Percentiles rank a stretch among this genome's conserved stretches.
phyloP scores from a whole-genome alignment of 2,797 vertebrate species.

The Simalia tracyae region DNA sequence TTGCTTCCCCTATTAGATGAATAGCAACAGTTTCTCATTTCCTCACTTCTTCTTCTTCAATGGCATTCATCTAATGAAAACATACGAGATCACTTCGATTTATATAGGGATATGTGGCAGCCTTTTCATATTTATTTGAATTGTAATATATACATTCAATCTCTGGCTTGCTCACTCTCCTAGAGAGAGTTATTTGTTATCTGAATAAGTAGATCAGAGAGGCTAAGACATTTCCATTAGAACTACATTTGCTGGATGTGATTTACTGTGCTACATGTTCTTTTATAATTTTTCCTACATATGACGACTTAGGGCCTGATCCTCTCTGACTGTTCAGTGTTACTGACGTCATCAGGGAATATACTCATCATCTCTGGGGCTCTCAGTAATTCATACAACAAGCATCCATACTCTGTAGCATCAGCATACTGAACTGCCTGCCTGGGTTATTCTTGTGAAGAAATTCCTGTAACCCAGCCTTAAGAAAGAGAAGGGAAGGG shows the following conservation, averaged over 20 bases:
- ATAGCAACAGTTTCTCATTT: conserved; percentile 49
- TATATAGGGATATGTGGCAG: conserved; percentile 41
- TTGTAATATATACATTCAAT: conserved; percentile 55
- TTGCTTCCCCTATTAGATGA: conserved; percentile 7
- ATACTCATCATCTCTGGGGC: neutral
- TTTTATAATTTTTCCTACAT: conserved; percentile 10
- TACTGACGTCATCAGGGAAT: neutral
- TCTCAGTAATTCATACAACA: neutral
- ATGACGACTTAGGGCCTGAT: neutral
- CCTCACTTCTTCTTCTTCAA: conserved; percentile 37
- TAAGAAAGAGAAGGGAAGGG: neutral
- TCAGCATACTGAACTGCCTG: neutral
- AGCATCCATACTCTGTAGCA: neutral
- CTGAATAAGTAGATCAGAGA: conserved; percentile 59
- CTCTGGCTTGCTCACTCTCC: conserved; percentile 27
- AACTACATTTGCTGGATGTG: conserved; percentile 24
- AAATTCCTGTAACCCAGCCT: neutral
- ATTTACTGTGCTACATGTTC: conserved; percentile 30
- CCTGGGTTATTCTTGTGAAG: neutral
- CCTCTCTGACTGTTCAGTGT: too few species aligned
- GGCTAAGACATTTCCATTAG: conserved; percentile 53
- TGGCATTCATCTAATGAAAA: conserved; percentile 50
- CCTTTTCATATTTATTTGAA: conserved; percentile 58
- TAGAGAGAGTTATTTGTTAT: conserved; percentile 57
- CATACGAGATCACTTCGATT: conserved; percentile 45